These are phyloP conservation scores for Sebastes hopkinsi DNA, from an alignment of 2,797 vertebrate species.

Conservation along the genomic window DNA sequence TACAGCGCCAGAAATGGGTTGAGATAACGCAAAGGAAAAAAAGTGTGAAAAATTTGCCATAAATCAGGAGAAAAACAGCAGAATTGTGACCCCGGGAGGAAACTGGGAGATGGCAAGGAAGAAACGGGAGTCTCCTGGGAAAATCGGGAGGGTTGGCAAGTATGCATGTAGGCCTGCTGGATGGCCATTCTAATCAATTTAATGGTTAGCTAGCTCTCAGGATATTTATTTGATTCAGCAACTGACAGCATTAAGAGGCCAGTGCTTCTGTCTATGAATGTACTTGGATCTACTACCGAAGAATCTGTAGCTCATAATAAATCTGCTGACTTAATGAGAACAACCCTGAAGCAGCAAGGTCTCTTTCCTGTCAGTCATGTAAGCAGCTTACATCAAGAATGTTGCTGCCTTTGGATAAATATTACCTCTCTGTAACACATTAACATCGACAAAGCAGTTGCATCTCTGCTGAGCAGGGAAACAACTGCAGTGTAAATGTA, in stretches of 20 bases:
- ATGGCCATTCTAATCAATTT: not conserved
- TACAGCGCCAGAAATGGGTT: no score
- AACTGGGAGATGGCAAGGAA: no score
- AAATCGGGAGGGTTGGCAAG: no score
- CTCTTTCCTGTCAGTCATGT: constrained; percentile 7
- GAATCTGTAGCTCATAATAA: constrained; percentile 4
- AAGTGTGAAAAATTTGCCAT: no score
- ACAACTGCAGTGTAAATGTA: not conserved
- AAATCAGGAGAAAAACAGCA: no score
- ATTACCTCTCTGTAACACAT: constrained; percentile 15
- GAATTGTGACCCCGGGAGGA: no score
- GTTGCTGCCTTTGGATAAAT: constrained; percentile 13
- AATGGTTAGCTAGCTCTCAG: not conserved
- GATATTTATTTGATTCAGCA: constrained; percentile 21
- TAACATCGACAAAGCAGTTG: not conserved
- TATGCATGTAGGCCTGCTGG: not conserved
- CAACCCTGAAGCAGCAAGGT: constrained; percentile 11
- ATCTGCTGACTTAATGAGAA: constrained; percentile 29
- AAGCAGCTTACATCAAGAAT: constrained; percentile 6
- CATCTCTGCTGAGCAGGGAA: not conserved
- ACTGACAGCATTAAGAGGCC: not conserved
- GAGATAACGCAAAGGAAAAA: no score
- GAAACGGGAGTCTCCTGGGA: accelerated
- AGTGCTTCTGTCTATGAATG: not conserved
- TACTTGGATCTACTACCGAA: not conserved